Evolutionary conservation across 2,888 invertebrate species (phyloP).

Genomic region (Drosophila mercatorum): DNA sequence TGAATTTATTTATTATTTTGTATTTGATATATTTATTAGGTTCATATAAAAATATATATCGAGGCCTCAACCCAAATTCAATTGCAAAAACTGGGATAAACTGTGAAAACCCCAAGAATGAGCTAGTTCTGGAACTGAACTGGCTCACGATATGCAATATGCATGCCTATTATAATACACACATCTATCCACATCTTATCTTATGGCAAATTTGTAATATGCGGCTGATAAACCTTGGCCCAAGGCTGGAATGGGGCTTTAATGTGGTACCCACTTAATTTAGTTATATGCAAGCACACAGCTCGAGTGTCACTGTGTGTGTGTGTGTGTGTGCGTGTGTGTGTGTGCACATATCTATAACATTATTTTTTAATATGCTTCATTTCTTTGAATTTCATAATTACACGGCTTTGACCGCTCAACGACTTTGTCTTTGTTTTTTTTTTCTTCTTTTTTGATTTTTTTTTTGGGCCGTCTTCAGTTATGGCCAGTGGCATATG

Average conservation of each 20-base stretch:
- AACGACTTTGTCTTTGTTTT: constrained; percentile 56
- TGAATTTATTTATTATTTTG: too few species aligned
- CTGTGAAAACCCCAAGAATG: neutral
- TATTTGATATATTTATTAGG: too few species aligned
- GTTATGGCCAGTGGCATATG: constrained; percentile 46
- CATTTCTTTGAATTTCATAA: constrained; percentile 79
- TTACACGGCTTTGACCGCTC: constrained; percentile 79
- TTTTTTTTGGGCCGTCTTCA: constrained; percentile 46
- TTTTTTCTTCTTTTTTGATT: neutral
- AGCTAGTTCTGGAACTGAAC: neutral
- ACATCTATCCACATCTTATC: neutral
- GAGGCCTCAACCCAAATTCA: too few species aligned
- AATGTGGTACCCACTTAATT: constrained; percentile 46
- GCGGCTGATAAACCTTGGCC: constrained; percentile 6
- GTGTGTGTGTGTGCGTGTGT: neutral
- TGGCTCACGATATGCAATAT: neutral
- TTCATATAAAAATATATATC: too few species aligned
- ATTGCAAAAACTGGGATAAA: too few species aligned
- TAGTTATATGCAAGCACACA: constrained; percentile 44
- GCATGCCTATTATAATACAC: neutral
- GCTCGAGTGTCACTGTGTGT: neutral
- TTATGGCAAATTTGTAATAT: constrained; percentile 9
- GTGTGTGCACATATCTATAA: constrained; percentile 41
- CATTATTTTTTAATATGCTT: constrained; percentile 60
- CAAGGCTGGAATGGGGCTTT: constrained; percentile 23